phyloP scores from a whole-genome alignment of 2,888 invertebrate genomes.

The Augiades crinisus region DNA sequence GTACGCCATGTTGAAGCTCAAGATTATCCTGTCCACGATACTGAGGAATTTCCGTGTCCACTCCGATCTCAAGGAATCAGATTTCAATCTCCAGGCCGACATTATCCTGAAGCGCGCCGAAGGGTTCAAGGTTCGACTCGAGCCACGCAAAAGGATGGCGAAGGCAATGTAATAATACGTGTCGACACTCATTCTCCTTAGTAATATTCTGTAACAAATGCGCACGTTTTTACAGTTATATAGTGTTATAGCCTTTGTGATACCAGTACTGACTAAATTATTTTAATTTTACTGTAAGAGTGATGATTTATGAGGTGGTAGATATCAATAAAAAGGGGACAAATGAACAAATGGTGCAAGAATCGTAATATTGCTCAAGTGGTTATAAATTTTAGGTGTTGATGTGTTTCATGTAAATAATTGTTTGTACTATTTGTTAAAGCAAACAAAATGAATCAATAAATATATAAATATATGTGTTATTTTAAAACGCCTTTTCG shows the following conservation, averaged over 20 bases:
- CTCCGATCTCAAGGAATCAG: conserved; percentile 84
- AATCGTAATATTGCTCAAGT: conserved; percentile 47
- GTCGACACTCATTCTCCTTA: conserved; percentile 30
- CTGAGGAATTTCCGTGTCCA: conserved; percentile 86
- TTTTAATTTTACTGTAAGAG: conserved; percentile 46
- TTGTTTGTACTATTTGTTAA: conserved; percentile 44
- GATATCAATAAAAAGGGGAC: conserved; percentile 43
- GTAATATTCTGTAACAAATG: conserved; percentile 39
- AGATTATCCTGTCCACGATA: conserved; percentile 88
- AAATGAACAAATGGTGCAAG: conserved; percentile 37
- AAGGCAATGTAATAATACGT: conserved; percentile 49
- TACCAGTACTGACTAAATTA: conserved; percentile 59
- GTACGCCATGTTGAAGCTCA: conserved; percentile 90
- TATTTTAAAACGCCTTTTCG: neutral
- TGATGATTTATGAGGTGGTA: conserved; percentile 56
- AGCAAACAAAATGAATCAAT: conserved; percentile 35
- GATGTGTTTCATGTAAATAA: conserved; percentile 52
- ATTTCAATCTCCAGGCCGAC: conserved; percentile 88
- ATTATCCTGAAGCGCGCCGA: conserved; percentile 89
- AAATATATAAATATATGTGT: conserved; percentile 32
- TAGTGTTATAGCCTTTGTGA: conserved; percentile 46
- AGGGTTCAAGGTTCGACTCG: conserved; percentile 87
- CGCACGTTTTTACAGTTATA: conserved; percentile 40
- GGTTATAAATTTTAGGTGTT: conserved; percentile 37
- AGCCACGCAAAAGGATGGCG: conserved; percentile 81